These are phyloP conservation scores for Psilopsiagon aymara DNA, from an alignment of 2,113 vertebrate genomes.

Conservation along the genomic window DNA sequence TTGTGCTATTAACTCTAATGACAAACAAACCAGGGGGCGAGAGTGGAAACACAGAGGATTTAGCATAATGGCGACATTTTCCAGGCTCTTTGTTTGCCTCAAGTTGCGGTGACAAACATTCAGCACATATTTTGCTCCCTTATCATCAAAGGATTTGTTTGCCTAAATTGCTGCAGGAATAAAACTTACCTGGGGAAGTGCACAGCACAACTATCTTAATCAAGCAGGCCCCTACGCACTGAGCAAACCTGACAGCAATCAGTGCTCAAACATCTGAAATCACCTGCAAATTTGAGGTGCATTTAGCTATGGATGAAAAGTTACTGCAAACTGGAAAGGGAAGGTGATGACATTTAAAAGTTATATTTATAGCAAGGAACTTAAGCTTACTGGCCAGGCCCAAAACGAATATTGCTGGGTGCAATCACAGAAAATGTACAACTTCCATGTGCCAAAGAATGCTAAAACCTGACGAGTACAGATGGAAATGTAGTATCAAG, in stretches of 20 bases:
- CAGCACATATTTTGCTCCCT: background rate
- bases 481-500: background rate
- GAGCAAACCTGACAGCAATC: background rate
- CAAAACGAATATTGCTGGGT: background rate
- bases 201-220: background rate
- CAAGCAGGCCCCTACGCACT: background rate
- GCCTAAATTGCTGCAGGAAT: background rate
- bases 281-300: background rate
- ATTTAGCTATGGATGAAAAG: background rate
- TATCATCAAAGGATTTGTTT: background rate
- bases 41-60: background rate
- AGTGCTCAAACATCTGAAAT: background rate
- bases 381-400: background rate
- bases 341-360: background rate
- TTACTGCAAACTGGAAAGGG: background rate
- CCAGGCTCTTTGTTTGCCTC: background rate
- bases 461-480: background rate
- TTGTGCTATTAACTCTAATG: background rate
- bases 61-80: background rate
- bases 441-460: background rate
- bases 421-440: background rate
- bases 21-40: background rate
- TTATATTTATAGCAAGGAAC: background rate
- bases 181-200: background rate
- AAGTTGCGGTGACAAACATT: background rate